A percentile compares a stretch with the other conserved stretches of the same genome.
phyloP scores from a whole-genome alignment of 2,113 vertebrate species.

The Tylochromis polylepis region DNA sequence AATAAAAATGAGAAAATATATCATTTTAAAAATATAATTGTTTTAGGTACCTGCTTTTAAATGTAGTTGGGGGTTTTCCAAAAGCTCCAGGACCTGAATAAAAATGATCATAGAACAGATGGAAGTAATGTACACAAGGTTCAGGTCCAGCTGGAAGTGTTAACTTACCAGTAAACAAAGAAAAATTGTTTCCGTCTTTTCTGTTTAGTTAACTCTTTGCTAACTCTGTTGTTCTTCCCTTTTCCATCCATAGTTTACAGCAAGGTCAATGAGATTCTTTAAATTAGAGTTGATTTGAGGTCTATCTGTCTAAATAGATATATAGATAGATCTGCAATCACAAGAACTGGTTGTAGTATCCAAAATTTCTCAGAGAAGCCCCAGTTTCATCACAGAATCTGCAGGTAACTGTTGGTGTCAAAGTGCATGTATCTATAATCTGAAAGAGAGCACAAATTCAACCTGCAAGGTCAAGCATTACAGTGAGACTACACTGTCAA shows the following conservation, averaged over 20 bases:
- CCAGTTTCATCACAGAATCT: neutral
- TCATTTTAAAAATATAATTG: neutral
- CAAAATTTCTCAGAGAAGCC: neutral
- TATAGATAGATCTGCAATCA: neutral
- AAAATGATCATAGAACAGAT: neutral
- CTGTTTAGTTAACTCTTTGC: neutral
- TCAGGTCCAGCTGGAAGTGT: slow-evolving; percentile 21
- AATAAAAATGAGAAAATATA: neutral
- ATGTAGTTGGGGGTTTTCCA: neutral
- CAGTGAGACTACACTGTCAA: neutral
- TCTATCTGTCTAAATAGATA: neutral
- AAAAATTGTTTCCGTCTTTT: neutral
- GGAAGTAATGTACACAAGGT: slow-evolving; percentile 13
- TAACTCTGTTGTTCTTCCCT: neutral
- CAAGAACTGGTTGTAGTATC: neutral
- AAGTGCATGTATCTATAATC: neutral
- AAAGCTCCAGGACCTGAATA: neutral
- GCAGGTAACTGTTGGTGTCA: neutral
- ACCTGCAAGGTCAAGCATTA: neutral
- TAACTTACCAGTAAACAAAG: slow-evolving; percentile 3
- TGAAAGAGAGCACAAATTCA: neutral
- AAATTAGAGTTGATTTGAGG: neutral
- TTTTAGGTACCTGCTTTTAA: neutral
- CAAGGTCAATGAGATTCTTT: neutral
- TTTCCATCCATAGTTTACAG: neutral